A percentile compares a stretch with the other conserved stretches of the same genome.
Evolutionary conservation across 1,140 invertebrate species (phyloP).

Genomic region (Cotesia chilonis): DNA sequence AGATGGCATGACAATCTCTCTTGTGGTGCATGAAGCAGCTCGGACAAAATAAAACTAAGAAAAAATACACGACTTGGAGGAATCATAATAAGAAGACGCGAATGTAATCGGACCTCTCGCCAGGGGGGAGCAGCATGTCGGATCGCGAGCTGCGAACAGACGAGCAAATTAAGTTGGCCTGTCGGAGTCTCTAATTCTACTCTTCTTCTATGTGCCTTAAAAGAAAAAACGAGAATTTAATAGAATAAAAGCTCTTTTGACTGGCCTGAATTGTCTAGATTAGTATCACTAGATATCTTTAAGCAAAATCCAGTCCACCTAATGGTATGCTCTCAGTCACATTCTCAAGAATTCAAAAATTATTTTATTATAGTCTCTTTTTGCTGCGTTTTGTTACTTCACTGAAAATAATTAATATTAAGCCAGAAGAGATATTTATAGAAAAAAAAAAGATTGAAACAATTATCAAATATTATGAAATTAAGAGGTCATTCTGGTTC

Average conservation of each 20-base stretch:
- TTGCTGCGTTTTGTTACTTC: no score
- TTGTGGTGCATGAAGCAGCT: slow-evolving; percentile 2
- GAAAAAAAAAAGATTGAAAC: no score
- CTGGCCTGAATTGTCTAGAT: slow-evolving; percentile 30
- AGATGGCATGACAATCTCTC: slow-evolving; percentile 11
- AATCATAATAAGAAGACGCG: slow-evolving; percentile 12
- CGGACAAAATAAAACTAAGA: background rate
- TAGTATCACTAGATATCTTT: slow-evolving; percentile 6
- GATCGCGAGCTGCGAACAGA: slow-evolving; percentile 26
- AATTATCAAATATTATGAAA: no score
- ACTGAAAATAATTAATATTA: no score
- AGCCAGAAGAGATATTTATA: no score
- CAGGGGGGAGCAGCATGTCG: slow-evolving; percentile 9
- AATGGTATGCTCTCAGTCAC: no score
- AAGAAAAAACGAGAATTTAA: slow-evolving; percentile 35
- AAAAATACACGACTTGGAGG: slow-evolving; percentile 9
- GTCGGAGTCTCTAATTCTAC: slow-evolving; percentile 34
- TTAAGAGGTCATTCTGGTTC: no score
- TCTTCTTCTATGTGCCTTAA: slow-evolving; percentile 13
- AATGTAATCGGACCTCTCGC: slow-evolving; percentile 18
- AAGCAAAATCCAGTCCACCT: no score
- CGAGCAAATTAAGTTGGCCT: slow-evolving; percentile 26
- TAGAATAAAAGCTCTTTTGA: slow-evolving; percentile 21
- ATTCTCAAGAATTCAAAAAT: no score
- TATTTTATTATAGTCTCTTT: no score